These are phyloP conservation scores for Ips typographus DNA, from an alignment of 1,140 invertebrate genomes.

Conservation along the genomic window DNA sequence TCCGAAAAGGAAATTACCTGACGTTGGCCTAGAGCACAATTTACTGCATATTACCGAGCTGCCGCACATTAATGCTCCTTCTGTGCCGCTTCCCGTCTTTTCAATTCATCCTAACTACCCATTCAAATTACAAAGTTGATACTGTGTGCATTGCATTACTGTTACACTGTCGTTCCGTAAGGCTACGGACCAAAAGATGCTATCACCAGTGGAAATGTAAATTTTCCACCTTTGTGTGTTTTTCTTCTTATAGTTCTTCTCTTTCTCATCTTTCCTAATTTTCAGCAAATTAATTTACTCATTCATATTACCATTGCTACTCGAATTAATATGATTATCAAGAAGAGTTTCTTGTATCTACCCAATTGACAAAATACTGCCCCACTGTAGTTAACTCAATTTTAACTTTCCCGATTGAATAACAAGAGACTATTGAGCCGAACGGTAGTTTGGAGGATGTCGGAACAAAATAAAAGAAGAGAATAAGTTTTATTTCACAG, in stretches of 20 bases:
- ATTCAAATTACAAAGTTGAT: conserved; percentile 36
- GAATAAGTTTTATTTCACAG: no score
- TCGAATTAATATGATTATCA: no score
- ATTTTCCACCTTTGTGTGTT: no score
- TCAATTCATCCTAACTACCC: conserved; percentile 35
- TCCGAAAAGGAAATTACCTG: conserved; percentile 34
- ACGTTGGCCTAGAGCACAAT: conserved; percentile 29
- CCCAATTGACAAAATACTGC: no score
- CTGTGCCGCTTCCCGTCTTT: conserved; percentile 33
- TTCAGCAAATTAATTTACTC: no score
- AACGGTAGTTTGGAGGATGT: conserved; percentile 3
- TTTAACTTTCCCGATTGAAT: conserved; percentile 21
- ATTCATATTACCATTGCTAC: no score
- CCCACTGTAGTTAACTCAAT: not conserved
- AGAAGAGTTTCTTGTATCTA: no score
- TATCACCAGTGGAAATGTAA: no score
- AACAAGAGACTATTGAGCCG: conserved; percentile 22
- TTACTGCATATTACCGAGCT: conserved; percentile 33
- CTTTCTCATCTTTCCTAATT: not conserved
- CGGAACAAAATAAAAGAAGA: not conserved
- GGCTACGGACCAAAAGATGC: conserved; percentile 3
- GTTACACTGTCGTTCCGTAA: not conserved
- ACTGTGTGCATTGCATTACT: conserved; percentile 30
- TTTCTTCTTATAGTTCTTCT: not conserved
- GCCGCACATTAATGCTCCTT: conserved; percentile 32